Base-by-base conservation (phyloP, 1,140 invertebrate species). In the Diachasma alloeum region DNA sequence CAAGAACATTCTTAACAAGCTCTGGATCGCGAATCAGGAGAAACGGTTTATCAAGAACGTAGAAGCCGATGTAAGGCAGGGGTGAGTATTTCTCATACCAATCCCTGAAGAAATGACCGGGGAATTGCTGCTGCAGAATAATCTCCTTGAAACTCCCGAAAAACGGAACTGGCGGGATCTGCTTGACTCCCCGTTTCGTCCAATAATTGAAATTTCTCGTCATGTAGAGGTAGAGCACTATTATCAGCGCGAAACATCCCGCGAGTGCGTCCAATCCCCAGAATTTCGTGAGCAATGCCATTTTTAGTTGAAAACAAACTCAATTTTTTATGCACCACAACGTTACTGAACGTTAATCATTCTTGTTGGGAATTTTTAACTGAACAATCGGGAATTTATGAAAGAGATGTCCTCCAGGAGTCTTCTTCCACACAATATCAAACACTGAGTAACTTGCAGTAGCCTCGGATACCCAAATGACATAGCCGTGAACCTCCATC, bases 11-110 rank as follows among this genome's bases (percentile, higher is more conserved):
- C 72, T 90, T 91, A 0, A 91, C 76, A 0, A 91, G 53, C 1
- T 90, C 85, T 0, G 87, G 83, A 74, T 91, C 90, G 2, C 89
- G 83, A 3, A 91, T 24, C 1, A 91, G 26, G 0, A 91, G 71
- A 0, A 70, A 81, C 0, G 89, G 89, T 15, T 83, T 83, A 44
- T 87, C 82, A 9, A 89, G 81, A 5, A 87, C 19, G 42, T 85
- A 89, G 19, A 87, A 83, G 0, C 88, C 88, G 5, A 85, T 56
- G 19, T 81, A 87, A 9, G 77, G 79, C 8, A 79, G 2, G 4
- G 76, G 78, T 19, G 81, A 36, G 0, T 46, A 70, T 15, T 53
- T 0, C 3, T 79, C n/a, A 17, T 87, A 84, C 5, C 48, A 84
- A 0, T 0, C 83, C 72, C 15, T 77, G 72, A 0, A 84, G 0